Conservation (phyloP, 1,140 invertebrate species). For the Calosoma granatense region DNA sequence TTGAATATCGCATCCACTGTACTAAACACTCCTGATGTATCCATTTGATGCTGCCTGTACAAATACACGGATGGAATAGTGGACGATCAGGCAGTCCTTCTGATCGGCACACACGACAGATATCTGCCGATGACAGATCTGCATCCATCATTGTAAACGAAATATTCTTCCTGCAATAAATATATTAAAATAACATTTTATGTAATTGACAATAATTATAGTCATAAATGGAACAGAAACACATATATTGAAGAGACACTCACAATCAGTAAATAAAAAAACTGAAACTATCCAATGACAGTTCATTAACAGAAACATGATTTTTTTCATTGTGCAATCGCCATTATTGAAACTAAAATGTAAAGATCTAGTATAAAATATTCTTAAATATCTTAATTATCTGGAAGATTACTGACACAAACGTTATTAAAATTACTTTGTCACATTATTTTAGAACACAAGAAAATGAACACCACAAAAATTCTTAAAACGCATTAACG, state of each 20-base stretch:
- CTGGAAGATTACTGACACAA: too few species aligned
- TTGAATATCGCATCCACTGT: conserved; percentile 89
- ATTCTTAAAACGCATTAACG: neutral
- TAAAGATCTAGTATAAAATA: neutral
- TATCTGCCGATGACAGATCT: conserved; percentile 57
- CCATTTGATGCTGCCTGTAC: conserved; percentile 97
- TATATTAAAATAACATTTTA: neutral
- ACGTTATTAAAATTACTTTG: neutral
- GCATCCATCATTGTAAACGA: conserved; percentile 22
- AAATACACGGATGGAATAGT: conserved; percentile 93
- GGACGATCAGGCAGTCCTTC: conserved; percentile 67
- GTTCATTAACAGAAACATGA: neutral
- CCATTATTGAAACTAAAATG: neutral
- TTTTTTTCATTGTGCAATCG: conserved; percentile 6
- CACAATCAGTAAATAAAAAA: neutral
- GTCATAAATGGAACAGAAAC: neutral
- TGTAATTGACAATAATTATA: neutral
- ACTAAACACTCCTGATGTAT: conserved; percentile 92
- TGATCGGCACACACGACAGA: conserved; percentile 95
- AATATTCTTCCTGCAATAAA: neutral
- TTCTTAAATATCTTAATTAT: too few species aligned
- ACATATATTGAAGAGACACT: neutral
- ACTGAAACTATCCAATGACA: neutral
- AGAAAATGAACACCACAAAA: neutral
- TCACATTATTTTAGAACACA: neutral